Evolutionary conservation across 2,113 vertebrate genomes (phyloP).

Genomic region (Myotis davidii): DNA sequence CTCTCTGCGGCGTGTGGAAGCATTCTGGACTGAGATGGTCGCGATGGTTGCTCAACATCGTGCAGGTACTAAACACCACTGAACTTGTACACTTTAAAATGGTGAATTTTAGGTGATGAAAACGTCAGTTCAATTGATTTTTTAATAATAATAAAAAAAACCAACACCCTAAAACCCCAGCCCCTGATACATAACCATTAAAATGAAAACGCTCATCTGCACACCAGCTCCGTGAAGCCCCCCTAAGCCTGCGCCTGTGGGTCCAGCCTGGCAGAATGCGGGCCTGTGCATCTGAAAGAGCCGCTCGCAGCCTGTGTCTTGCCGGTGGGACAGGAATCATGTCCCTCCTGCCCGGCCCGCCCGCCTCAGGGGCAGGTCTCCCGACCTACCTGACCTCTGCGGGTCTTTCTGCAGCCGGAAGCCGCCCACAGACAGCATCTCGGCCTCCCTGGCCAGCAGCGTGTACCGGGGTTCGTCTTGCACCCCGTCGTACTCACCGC

Average conservation of each 20-base stretch:
- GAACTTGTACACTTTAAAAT: not conserved
- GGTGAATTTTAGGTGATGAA: not conserved
- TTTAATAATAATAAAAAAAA: not conserved
- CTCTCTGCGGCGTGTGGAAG: not conserved
- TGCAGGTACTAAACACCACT: not conserved
- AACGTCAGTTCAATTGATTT: not conserved
- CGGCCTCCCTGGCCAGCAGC: constrained; percentile 93
- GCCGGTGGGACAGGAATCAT: not conserved
- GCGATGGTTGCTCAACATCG: too few species aligned
- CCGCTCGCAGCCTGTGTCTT: not conserved
- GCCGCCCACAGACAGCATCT: constrained; percentile 92
- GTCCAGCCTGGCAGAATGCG: not conserved
- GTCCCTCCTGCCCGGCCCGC: not conserved
- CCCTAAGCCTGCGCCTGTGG: not conserved
- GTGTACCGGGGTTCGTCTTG: constrained; percentile 93
- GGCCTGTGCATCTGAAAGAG: not conserved
- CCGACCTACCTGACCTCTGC: constrained; percentile 90
- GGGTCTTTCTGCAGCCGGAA: constrained; percentile 87
- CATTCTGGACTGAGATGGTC: not conserved
- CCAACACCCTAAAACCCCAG: not conserved
- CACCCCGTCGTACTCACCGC: constrained; percentile 95
- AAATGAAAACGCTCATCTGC: not conserved
- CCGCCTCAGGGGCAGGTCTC: not conserved
- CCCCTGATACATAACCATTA: not conserved
- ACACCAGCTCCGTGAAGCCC: not conserved